Evolutionary conservation across 2,797 vertebrate species (phyloP).

Genomic region (Acanthornis magna): DNA sequence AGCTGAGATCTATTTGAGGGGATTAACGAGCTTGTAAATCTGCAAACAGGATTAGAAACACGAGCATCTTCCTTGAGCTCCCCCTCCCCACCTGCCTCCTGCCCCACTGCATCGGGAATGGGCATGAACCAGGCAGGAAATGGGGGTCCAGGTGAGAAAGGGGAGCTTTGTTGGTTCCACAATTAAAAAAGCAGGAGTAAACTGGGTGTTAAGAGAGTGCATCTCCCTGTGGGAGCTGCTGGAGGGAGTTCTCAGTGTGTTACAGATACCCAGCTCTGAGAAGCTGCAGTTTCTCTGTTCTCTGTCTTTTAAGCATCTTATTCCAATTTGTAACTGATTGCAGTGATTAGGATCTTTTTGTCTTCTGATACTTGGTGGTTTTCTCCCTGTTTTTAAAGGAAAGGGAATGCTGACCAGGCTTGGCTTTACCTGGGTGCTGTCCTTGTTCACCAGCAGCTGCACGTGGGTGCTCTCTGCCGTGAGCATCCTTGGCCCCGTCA

Average conservation of each 20-base stretch:
- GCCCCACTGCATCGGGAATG: not conserved
- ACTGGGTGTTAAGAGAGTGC: not conserved
- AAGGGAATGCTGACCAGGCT: not conserved
- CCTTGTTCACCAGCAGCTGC: not conserved
- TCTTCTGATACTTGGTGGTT: not conserved
- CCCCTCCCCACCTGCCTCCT: not conserved
- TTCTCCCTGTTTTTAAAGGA: not conserved
- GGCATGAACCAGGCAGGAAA: not conserved
- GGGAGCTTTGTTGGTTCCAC: not conserved
- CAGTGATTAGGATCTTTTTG: not conserved
- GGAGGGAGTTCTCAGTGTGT: not conserved
- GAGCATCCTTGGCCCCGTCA: not conserved
- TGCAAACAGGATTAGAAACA: constrained; percentile 54
- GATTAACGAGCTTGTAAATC: constrained; percentile 50
- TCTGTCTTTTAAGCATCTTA: not conserved
- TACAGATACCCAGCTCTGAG: accelerated
- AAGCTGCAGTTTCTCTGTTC: not conserved
- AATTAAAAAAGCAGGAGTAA: not conserved
- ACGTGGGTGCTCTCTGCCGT: accelerated
- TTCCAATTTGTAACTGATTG: accelerated
- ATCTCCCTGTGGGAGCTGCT: accelerated
- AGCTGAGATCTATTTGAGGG: constrained; percentile 1
- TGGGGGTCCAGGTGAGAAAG: accelerated
- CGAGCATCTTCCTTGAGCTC: constrained; percentile 6
- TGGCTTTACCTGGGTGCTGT: not conserved